Conservation (phyloP, 2,113 vertebrate species). For the Myotis davidii region DNA sequence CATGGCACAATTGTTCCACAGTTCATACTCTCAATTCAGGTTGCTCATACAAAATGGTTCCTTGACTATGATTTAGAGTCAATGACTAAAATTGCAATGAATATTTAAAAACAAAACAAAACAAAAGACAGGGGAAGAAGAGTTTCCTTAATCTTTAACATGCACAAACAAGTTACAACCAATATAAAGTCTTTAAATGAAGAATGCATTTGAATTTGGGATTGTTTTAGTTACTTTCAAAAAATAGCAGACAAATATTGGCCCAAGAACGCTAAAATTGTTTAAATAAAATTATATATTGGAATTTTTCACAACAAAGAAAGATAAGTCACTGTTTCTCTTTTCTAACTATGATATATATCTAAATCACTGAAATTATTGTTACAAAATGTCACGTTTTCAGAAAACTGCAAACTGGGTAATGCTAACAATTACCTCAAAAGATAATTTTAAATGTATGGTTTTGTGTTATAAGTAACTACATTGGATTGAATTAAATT, state of each 20-base stretch:
- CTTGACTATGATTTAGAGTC: constrained; percentile 12
- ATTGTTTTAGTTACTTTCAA: neutral
- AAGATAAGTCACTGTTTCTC: constrained; percentile 57
- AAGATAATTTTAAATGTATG: constrained; percentile 41
- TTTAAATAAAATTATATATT: neutral
- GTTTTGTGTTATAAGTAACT: constrained; percentile 52
- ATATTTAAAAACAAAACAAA: neutral
- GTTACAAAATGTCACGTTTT: constrained; percentile 65
- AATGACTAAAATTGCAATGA: constrained; percentile 38
- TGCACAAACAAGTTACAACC: constrained; percentile 17
- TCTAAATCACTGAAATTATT: constrained; percentile 63
- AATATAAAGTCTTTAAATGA: constrained; percentile 41
- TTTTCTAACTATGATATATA: neutral
- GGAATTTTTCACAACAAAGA: constrained; percentile 67
- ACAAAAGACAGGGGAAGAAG: constrained; percentile 3
- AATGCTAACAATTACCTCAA: neutral
- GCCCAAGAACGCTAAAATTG: neutral
- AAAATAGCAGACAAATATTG: constrained; percentile 59
- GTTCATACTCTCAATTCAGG: constrained; percentile 40
- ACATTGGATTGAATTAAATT: constrained; percentile 61
- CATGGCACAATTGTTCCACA: neutral
- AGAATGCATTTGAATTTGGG: constrained; percentile 48
- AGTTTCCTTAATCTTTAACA: constrained; percentile 36
- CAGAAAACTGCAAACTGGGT: constrained; percentile 31
- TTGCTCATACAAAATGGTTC: constrained; percentile 75